Conservation (phyloP, 2,113 vertebrate species). For the Dicaeum eximium region DNA sequence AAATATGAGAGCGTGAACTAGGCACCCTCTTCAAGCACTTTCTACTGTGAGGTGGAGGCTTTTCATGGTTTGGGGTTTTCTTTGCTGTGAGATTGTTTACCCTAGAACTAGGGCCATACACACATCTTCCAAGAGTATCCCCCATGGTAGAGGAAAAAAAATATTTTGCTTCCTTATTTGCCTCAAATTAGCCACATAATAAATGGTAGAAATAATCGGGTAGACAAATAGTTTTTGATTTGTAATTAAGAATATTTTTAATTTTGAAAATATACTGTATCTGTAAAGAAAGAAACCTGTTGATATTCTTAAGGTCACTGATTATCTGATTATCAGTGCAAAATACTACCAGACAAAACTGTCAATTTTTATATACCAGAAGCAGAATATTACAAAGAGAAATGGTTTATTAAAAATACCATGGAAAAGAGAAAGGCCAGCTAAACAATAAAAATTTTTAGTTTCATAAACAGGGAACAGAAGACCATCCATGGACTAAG, state of each 20-base stretch:
- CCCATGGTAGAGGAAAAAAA: accelerated
- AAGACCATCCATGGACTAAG: neutral
- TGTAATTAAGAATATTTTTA: neutral
- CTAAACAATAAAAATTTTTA: neutral
- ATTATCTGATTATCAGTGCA: neutral
- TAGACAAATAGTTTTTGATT: neutral
- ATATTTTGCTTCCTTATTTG: neutral
- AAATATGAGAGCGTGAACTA: neutral
- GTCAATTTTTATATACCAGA: neutral
- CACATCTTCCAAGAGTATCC: neutral
- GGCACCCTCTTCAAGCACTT: neutral
- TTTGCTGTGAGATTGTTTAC: neutral
- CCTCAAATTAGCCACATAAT: neutral
- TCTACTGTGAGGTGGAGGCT: neutral
- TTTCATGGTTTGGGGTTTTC: neutral
- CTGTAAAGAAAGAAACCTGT: neutral
- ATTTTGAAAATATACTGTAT: neutral
- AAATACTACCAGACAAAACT: neutral
- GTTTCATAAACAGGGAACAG: neutral
- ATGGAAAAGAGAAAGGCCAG: neutral
- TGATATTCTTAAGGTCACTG: neutral
- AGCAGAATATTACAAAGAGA: neutral
- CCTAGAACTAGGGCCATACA: neutral
- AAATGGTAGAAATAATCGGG: neutral
- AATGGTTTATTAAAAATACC: neutral